phyloP scores from a whole-genome alignment of 1,140 invertebrate species.

The Acromyrmex charruanus region DNA sequence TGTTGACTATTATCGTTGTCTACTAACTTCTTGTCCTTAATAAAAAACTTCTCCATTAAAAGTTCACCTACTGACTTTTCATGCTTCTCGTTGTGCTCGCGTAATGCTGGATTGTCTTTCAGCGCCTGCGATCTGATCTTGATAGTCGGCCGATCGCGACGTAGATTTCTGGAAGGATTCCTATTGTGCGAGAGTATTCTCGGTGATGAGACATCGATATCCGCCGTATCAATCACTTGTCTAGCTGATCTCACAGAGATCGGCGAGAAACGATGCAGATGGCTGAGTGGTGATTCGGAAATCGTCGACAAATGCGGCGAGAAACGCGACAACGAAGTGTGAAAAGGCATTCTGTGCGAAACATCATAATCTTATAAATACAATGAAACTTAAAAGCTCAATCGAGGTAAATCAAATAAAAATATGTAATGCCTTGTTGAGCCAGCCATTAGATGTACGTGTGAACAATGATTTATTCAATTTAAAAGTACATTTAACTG shows the following conservation, averaged over 20 bases:
- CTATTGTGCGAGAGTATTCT: constrained; percentile 81
- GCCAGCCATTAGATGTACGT: too few relatives aligned
- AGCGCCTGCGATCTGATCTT: constrained; percentile 84
- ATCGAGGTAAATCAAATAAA: too few relatives aligned
- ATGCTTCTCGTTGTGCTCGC: constrained; percentile 81
- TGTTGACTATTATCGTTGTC: constrained; percentile 77
- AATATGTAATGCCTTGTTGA: too few relatives aligned
- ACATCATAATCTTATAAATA: not conserved
- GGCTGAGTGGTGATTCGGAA: constrained; percentile 87
- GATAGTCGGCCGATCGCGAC: constrained; percentile 81
- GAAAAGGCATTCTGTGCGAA: constrained; percentile 77
- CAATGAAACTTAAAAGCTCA: too few relatives aligned
- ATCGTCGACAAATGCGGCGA: constrained; percentile 92
- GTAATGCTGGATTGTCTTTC: constrained; percentile 86
- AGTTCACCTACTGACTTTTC: constrained; percentile 91
- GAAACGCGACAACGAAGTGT: constrained; percentile 87
- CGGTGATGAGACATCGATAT: constrained; percentile 92
- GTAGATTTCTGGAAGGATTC: constrained; percentile 68
- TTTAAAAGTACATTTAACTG: too few relatives aligned
- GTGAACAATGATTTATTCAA: too few relatives aligned
- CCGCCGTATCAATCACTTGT: constrained; percentile 92
- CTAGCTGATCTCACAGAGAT: constrained; percentile 80
- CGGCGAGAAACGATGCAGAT: constrained; percentile 78
- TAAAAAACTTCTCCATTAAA: constrained; percentile 92
- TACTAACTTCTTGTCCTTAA: constrained; percentile 88